Percentiles rank a stretch among this genome's conserved stretches.
phyloP scores from a whole-genome alignment of 2,888 invertebrate species.

The Ophioninae sp. region DNA sequence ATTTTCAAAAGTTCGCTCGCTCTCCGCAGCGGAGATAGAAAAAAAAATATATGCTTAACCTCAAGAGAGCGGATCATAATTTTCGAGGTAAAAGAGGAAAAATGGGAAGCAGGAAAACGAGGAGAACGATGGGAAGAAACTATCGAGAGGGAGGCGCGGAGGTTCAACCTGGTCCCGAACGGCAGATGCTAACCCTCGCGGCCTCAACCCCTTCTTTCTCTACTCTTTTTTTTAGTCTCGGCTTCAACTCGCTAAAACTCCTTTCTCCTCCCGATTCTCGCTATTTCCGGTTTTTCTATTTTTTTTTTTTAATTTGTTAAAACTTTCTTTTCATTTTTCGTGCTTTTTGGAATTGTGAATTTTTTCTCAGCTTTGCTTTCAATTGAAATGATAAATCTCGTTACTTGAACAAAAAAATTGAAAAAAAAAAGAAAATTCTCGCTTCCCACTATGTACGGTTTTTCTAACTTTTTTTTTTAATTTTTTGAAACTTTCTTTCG shows the following conservation, averaged over 20 bases:
- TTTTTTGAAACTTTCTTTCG: too few relatives aligned
- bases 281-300: neutral
- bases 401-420: too few relatives aligned
- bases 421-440: too few relatives aligned
- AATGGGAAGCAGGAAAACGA: constrained; percentile 23
- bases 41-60: neutral
- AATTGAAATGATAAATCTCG: neutral
- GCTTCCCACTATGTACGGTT: too few relatives aligned
- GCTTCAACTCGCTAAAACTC: neutral
- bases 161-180: constrained; percentile 58
- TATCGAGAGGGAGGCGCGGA: constrained; percentile 13
- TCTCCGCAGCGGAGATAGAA: neutral
- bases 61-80: constrained; percentile 26
- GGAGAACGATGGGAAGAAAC: neutral
- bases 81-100: constrained; percentile 27
- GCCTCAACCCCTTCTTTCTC: constrained; percentile 61
- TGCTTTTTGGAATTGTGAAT: neutral
- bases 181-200: constrained; percentile 66
- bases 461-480: too few relatives aligned
- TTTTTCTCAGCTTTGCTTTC: too few relatives aligned
- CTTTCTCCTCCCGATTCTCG: neutral
- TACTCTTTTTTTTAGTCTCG: neutral
- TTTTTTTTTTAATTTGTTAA: neutral
- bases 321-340: neutral
- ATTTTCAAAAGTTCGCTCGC: constrained; percentile 1